Evolutionary conservation across 37 sponge, comb jelly and placozoan genomes (phyloP).

Genomic region (Theonella swinhoei): DNA sequence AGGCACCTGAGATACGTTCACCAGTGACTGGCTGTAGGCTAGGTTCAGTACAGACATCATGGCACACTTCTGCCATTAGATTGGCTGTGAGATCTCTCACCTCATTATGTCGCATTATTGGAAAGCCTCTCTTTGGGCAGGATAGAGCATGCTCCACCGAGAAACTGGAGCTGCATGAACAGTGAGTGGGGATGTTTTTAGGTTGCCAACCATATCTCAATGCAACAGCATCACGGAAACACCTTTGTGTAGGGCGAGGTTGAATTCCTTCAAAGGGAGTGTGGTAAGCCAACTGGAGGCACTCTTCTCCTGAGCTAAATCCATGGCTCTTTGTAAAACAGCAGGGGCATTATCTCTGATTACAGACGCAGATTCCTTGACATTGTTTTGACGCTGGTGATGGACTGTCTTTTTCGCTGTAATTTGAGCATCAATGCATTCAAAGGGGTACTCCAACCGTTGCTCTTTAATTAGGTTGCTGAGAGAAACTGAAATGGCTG

Average conservation of each 20-base stretch:
- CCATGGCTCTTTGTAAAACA: background rate
- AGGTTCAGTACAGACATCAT: conserved; percentile 18
- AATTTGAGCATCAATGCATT: conserved; percentile 4
- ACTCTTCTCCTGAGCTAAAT: conserved; percentile 7
- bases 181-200: background rate
- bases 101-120: conserved; percentile 26
- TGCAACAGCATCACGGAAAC: conserved; percentile 27
- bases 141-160: conserved; percentile 7
- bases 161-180: background rate
- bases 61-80: background rate
- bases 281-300: conserved; percentile 12
- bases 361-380: too few relatives aligned
- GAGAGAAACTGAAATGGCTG: background rate
- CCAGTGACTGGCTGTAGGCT: conserved; percentile 3
- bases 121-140: conserved; percentile 7
- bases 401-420: background rate
- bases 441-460: too few relatives aligned
- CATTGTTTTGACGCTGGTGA: too few relatives aligned
- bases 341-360: too few relatives aligned
- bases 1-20: background rate
- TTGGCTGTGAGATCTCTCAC: conserved; percentile 1
- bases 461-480: background rate
- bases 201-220: conserved; percentile 24
- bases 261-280: conserved; percentile 9
- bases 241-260: conserved; percentile 22